Evolutionary conservation across 2,888 invertebrate species (phyloP), one percentile per base, ranked within the genome.

Genomic region (Masnerella sp.): DNA sequence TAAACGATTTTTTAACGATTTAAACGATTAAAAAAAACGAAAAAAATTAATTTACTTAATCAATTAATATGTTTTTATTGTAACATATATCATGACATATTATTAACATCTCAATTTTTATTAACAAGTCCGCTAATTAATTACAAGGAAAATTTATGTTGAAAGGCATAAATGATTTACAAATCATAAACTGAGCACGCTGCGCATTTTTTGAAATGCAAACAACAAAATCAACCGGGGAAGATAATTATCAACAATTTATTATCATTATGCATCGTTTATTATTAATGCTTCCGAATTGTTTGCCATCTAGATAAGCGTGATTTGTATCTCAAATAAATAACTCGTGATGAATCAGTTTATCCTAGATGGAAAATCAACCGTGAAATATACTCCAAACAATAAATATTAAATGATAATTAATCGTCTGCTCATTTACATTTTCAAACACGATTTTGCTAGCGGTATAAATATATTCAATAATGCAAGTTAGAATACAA

Each of bases 291-390:
- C 62, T 42, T 62, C 61, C 56, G 61, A 69, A 69, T 61, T 43
- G 40, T 62, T 69, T 47, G 47, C 47, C 38, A 62, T 56, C 34
- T 12, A 62, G 42, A 49, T 62, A 28, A 49, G n/a, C 17, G 9
- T 62, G 59, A 61, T 61, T 49, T 30, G 47, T 49, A 54, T 70
- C 68, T 47, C 12, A 49, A 69, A 69, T 49, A 61, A 61, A 61
- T 61, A 69, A 62, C 40, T 20, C 25, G 7, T n/a, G 45, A 38
- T 51, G 28, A 43, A 59, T 59, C 51, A 49, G 56, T 40, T 40
- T 45, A 65, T 47, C 15, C 47, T 15, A 30, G 15, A 47, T 56
- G 34, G 28, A 54, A 38, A 54, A 28, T 54, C 54, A 47, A 18
- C 30, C 65, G 22, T 65, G 54, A 64, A 11, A 38, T 14, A 7